Percentiles rank a stretch among this genome's conserved stretches.
Evolutionary conservation across 2,888 invertebrate genomes (phyloP).

Genomic region (Deroplatys truncata): DNA sequence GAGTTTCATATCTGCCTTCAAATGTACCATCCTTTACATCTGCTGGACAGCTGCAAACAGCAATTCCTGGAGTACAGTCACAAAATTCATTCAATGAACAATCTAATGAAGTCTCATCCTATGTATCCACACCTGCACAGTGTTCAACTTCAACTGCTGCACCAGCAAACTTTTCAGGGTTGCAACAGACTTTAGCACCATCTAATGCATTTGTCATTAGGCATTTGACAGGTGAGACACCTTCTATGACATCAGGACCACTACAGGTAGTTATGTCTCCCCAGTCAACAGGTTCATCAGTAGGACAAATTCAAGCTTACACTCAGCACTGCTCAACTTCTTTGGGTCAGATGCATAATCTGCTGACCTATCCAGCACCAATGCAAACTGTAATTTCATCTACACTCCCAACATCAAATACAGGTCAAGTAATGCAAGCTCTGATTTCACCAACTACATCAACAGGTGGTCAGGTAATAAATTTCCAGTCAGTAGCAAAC

Average conservation of each 20-base stretch:
- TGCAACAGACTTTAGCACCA: neutral
- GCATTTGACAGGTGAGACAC: neutral
- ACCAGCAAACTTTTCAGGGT: neutral
- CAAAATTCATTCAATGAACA: neutral
- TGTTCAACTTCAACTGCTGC: neutral
- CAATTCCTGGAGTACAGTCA: neutral
- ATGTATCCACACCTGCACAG: neutral
- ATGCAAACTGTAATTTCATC: neutral
- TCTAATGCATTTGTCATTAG: neutral
- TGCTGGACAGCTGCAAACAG: neutral
- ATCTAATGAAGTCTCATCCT: too few relatives aligned
- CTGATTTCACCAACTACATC: neutral
- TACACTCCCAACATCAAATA: neutral
- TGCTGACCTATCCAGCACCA: neutral
- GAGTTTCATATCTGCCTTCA: neutral
- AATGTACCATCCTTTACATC: neutral
- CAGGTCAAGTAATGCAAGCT: neutral
- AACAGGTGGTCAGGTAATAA: neutral
- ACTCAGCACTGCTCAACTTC: neutral
- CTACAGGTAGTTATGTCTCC: neutral
- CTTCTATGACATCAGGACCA: neutral
- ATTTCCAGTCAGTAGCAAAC: neutral
- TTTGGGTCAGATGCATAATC: neutral
- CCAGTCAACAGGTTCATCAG: neutral
- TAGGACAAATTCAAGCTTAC: neutral